These are phyloP conservation scores for Orthosia cruda DNA, from an alignment of 2,888 invertebrate species.

Conservation along the genomic window DNA sequence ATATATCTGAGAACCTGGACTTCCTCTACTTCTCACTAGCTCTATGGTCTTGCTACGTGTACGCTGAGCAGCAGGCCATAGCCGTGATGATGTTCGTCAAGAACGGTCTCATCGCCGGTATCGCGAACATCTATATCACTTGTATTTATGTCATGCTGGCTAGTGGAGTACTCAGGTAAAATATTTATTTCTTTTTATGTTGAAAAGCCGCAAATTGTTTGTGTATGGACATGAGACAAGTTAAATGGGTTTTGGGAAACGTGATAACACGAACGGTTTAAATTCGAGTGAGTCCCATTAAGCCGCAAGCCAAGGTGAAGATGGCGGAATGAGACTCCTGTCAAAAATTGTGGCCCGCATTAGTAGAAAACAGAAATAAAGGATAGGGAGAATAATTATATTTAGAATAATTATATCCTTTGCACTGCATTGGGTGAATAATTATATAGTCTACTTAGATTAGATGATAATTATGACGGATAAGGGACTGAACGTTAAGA, in stretches of 20 bases:
- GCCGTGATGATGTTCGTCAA: conserved; percentile 96
- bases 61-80: conserved; percentile 96
- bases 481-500: background rate
- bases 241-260: background rate
- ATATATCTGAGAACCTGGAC: conserved; percentile 90
- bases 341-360: too few species aligned
- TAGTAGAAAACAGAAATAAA: too few species aligned
- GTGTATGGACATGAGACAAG: background rate
- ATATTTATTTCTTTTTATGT: background rate
- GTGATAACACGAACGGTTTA: too few species aligned
- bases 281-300: background rate
- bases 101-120: conserved; percentile 95
- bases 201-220: background rate
- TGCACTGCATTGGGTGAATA: too few species aligned
- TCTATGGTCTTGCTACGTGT: conserved; percentile 96
- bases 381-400: too few species aligned
- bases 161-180: conserved; percentile 95
- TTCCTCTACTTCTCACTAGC: conserved; percentile 94
- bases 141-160: conserved; percentile 94
- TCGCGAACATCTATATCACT: conserved; percentile 95
- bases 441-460: too few species aligned
- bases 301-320: background rate
- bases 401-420: too few species aligned
- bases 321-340: background rate
- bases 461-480: background rate